Evolutionary conservation across 2,113 vertebrate species (phyloP).

Genomic region (Thamnophis sirtalis): DNA sequence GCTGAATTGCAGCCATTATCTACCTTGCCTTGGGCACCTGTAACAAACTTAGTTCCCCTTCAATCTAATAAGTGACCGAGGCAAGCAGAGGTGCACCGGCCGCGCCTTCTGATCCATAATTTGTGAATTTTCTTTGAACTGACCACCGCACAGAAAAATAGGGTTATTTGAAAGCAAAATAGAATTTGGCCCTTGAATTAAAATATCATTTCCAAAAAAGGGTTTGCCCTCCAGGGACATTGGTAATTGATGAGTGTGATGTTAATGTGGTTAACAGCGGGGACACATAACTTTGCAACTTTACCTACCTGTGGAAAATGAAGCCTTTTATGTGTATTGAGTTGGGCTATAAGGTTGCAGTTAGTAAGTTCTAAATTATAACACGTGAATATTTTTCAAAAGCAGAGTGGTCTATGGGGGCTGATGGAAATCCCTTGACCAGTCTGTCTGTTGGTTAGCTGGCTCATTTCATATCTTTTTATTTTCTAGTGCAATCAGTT

Average conservation of each 20-base stretch:
- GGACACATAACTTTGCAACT: not conserved
- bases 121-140: not conserved
- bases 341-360: not conserved
- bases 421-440: not conserved
- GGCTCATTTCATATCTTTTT: not conserved
- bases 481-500: not conserved
- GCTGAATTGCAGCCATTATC: not conserved
- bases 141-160: not conserved
- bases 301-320: not conserved
- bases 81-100: not conserved
- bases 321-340: not conserved
- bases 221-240: not conserved
- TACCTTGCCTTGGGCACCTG: not conserved
- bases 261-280: accelerated
- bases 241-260: not conserved
- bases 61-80: not conserved
- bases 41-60: not conserved
- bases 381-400: not conserved
- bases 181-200: not conserved
- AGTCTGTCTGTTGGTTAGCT: not conserved
- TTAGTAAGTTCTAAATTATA: not conserved
- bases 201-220: not conserved
- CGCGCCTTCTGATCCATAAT: not conserved
- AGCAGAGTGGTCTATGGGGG: not conserved
- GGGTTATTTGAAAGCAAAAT: not conserved